These are phyloP conservation scores for Epicauta chinensis DNA, from an alignment of 1,140 invertebrate species.

Conservation along the genomic window DNA sequence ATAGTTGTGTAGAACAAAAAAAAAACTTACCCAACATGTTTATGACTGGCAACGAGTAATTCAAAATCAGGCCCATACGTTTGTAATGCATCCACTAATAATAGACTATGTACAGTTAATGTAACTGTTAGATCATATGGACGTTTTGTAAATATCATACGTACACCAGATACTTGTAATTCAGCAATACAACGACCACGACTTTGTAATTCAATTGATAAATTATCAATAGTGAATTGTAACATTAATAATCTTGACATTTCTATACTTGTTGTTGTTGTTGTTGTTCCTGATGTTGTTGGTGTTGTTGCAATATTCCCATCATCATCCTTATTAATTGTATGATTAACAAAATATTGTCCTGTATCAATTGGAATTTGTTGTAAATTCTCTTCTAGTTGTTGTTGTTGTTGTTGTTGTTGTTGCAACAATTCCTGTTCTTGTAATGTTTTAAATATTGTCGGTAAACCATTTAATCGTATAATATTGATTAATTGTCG, in stretches of 20 bases:
- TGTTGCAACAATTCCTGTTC: conserved; percentile 7
- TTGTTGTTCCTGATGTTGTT: conserved; percentile 24
- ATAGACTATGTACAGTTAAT: conserved; percentile 83
- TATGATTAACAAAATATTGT: not conserved
- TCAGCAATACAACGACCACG: conserved; percentile 81
- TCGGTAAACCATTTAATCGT: conserved; percentile 42
- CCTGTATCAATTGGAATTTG: conserved; percentile 17
- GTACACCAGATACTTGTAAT: conserved; percentile 83
- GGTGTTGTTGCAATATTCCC: conserved; percentile 28
- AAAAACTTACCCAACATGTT: conserved; percentile 70
- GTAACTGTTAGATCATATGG: conserved; percentile 66
- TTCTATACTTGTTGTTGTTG: conserved; percentile 30
- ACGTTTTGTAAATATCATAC: conserved; percentile 64
- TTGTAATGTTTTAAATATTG: conserved; percentile 37
- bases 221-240: conserved; percentile 82
- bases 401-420: conserved; percentile 16
- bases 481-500: conserved; percentile 45
- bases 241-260: conserved; percentile 63
- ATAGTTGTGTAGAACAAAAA: too few relatives aligned
- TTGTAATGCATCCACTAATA: conserved; percentile 91
- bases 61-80: conserved; percentile 94
- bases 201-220: conserved; percentile 81
- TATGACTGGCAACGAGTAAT: conserved; percentile 87
- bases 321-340: conserved; percentile 10
- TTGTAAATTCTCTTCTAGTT: conserved; percentile 14